Evolutionary conservation across 2,113 vertebrate genomes (phyloP), one percentile per base, ranked within the genome.

Genomic region (Thomomys bottae): DNA sequence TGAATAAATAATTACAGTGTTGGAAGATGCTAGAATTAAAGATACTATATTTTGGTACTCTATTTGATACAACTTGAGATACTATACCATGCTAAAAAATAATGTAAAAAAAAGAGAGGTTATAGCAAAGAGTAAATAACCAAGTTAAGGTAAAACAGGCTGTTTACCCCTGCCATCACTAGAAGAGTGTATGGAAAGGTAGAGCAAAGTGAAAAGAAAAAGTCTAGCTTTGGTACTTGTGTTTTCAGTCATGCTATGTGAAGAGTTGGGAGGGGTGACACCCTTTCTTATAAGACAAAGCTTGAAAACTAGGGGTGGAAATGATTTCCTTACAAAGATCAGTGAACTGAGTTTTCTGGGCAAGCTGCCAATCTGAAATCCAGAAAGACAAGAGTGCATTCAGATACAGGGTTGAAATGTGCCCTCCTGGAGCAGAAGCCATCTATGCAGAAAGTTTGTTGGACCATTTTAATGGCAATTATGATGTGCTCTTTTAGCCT

Each of bases 381-480:
- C 66, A 49, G 15, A 24, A 4, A 49, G 30, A 32, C 1, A 17
- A 2, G 21, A 2, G 21, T 8, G 24, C 24, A 59, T 59, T 14
- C 2, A 34, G 18, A 20, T 5, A 82, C 3, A 21, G 0, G 36
- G 6, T 0, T 4, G 4, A 59, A 54, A 18, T 32, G 12, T 0
- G 4, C 18, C 15, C 14, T 3, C 6, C 23, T 38, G 24, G 8
- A 17, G 18, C 20, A 67, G 18, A 36, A 57, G 54, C 12, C 38
- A 54, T 9, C 6, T 68, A 24, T 9, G 6, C 1, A 10, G 6
- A 5, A 67, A 66, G 15, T 32, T 61, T 5, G 4, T 12, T 2
- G 0, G 5, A 70, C 21, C 0, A 10, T 1, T 24, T 67, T 38
- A 7, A 24, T 14, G 24, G 23, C 1, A 30, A 34, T 18, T 30